These are phyloP conservation scores for Lepidurus couesii DNA, from an alignment of 1,140 invertebrate genomes.

Conservation along the genomic window DNA sequence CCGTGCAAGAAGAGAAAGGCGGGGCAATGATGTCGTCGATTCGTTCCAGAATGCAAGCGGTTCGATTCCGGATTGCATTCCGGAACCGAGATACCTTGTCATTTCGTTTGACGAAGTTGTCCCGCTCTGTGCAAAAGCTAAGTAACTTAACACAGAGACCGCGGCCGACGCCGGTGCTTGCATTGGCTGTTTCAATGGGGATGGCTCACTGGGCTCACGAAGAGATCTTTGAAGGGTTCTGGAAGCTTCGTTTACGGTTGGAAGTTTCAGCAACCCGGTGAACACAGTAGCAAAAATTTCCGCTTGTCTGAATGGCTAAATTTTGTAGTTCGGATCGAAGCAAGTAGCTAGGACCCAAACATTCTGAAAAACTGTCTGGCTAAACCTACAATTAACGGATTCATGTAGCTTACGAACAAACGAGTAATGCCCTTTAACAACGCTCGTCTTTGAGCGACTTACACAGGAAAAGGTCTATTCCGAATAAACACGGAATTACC, in stretches of 20 bases:
- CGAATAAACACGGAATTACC: slow-evolving; percentile 24
- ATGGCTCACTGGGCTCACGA: background rate
- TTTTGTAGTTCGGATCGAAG: background rate
- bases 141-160: background rate
- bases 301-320: background rate
- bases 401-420: background rate
- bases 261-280: slow-evolving; percentile 4
- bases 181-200: background rate
- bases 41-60: slow-evolving; percentile 4
- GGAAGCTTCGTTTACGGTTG: slow-evolving; percentile 4
- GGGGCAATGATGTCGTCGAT: slow-evolving; percentile 16
- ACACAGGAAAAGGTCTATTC: background rate
- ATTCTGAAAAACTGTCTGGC: background rate
- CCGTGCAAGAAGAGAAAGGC: background rate
- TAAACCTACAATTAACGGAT: slow-evolving; percentile 1
- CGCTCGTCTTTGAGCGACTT: background rate
- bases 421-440: slow-evolving; percentile 12
- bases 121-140: slow-evolving; percentile 4
- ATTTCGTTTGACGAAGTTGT: background rate
- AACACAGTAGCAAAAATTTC: background rate
- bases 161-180: slow-evolving; percentile 1
- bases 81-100: background rate
- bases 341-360: background rate
- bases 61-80: background rate
- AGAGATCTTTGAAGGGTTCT: background rate